Evolutionary conservation across 2,888 invertebrate species (phyloP).

Genomic region (Nematopogon swammerdamellus): DNA sequence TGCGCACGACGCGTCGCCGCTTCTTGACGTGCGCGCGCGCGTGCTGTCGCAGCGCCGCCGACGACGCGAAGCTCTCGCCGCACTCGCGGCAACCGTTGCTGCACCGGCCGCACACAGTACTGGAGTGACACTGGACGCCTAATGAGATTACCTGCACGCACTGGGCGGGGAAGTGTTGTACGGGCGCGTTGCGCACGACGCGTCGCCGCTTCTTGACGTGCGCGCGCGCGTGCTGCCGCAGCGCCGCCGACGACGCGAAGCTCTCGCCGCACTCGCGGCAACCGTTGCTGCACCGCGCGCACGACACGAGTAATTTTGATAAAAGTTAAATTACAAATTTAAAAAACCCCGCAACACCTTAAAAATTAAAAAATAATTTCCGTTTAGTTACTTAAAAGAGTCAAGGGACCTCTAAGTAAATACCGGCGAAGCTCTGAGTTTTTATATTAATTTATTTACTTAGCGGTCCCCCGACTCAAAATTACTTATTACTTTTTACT

Average conservation of each 20-base stretch:
- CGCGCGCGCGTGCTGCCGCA: slow-evolving; percentile 2
- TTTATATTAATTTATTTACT: no score
- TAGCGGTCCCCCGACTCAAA: no score
- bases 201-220: background rate
- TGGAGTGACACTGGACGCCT: background rate
- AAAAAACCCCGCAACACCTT: no score
- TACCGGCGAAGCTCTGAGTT: no score
- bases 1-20: background rate
- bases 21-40: background rate
- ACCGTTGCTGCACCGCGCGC: slow-evolving; percentile 2
- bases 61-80: background rate
- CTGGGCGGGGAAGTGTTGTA: background rate
- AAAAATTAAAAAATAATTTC: no score
- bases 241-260: background rate
- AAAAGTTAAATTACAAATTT: no score
- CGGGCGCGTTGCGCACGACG: background rate
- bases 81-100: slow-evolving; percentile 3
- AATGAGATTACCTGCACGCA: background rate
- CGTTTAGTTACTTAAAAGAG: no score
- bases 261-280: slow-evolving; percentile 1
- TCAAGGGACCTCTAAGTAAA: no score
- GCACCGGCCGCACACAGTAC: no score
- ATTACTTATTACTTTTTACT: no score
- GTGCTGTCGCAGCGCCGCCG: slow-evolving; percentile 2
- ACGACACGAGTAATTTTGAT: no score